Evolutionary conservation across 2,888 invertebrate genomes (phyloP).

Genomic region (Xestia c-nigrum): DNA sequence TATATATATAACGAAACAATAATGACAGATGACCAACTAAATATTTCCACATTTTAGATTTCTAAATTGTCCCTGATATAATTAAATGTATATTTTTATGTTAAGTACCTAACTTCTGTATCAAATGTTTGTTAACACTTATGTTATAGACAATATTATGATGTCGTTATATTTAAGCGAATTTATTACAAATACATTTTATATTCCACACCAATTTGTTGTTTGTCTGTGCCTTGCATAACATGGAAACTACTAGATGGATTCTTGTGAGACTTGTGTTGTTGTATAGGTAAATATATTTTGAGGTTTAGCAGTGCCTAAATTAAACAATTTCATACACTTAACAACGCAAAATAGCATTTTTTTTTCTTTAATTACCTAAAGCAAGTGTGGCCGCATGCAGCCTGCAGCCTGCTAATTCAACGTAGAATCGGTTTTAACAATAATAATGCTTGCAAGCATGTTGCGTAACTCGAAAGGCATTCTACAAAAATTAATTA

Average conservation of each 20-base stretch:
- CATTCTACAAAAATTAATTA: slow-evolving; percentile 39
- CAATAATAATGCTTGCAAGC: slow-evolving; percentile 2
- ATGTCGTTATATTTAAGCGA: slow-evolving; percentile 63
- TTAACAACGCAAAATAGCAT: not conserved
- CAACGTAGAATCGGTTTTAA: slow-evolving; percentile 2
- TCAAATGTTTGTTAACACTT: slow-evolving; percentile 31
- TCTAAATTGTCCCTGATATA: slow-evolving; percentile 16
- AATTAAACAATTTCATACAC: not conserved
- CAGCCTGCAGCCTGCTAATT: not conserved
- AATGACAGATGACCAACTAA: not conserved
- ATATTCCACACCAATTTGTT: slow-evolving; percentile 55
- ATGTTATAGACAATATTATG: slow-evolving; percentile 43
- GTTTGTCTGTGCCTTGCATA: not conserved
- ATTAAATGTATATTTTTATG: slow-evolving; percentile 2
- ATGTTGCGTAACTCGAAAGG: not conserved
- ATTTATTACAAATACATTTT: slow-evolving; percentile 69
- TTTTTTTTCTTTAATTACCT: not conserved
- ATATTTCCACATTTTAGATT: slow-evolving; percentile 7
- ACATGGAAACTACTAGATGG: not conserved
- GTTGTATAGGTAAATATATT: not conserved
- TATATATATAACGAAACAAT: too few relatives aligned
- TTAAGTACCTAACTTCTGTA: not conserved
- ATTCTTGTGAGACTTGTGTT: not conserved
- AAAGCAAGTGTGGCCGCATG: not conserved
- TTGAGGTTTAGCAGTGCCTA: too few relatives aligned